These are phyloP conservation scores for Drosophila mayaguana DNA, from an alignment of 2,888 invertebrate genomes.

Conservation along the genomic window DNA sequence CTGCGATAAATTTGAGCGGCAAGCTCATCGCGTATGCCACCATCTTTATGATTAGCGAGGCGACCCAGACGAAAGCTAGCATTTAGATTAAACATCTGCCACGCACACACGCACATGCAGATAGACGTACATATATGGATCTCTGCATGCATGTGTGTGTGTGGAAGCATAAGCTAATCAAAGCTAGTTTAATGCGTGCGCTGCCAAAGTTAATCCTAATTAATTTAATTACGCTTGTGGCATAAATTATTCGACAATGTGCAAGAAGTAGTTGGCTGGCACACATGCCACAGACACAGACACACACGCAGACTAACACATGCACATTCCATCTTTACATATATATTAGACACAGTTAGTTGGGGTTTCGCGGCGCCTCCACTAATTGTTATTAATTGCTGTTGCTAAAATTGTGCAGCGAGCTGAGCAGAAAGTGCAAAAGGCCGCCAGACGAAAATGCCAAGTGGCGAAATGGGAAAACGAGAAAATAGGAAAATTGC, in stretches of 20 bases:
- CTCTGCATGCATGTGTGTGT: constrained; percentile 43
- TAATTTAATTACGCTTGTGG: constrained; percentile 79
- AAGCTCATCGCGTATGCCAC: constrained; percentile 74
- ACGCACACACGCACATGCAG: constrained; percentile 22
- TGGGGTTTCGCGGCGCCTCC: constrained; percentile 55
- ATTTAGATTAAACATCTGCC: constrained; percentile 68
- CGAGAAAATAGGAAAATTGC: constrained; percentile 2
- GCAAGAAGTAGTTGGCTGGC: constrained; percentile 52
- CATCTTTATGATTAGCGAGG: constrained; percentile 74
- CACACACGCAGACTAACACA: background rate
- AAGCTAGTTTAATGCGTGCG: constrained; percentile 80
- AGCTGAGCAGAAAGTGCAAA: constrained; percentile 26
- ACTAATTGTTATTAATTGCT: constrained; percentile 75
- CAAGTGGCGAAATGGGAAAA: constrained; percentile 7
- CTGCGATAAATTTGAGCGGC: constrained; percentile 16
- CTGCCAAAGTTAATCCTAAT: constrained; percentile 80
- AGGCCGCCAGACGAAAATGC: constrained; percentile 17
- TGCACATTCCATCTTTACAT: constrained; percentile 17
- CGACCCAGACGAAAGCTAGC: constrained; percentile 60
- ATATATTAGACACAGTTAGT: constrained; percentile 70
- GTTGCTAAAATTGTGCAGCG: constrained; percentile 36
- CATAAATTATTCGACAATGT: constrained; percentile 74
- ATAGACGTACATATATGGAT: constrained; percentile 58
- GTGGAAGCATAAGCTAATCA: constrained; percentile 75
- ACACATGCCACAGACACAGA: constrained; percentile 10